These are phyloP conservation scores for Leguminivora glycinivorella DNA, from an alignment of 1,140 invertebrate genomes.

Conservation along the genomic window DNA sequence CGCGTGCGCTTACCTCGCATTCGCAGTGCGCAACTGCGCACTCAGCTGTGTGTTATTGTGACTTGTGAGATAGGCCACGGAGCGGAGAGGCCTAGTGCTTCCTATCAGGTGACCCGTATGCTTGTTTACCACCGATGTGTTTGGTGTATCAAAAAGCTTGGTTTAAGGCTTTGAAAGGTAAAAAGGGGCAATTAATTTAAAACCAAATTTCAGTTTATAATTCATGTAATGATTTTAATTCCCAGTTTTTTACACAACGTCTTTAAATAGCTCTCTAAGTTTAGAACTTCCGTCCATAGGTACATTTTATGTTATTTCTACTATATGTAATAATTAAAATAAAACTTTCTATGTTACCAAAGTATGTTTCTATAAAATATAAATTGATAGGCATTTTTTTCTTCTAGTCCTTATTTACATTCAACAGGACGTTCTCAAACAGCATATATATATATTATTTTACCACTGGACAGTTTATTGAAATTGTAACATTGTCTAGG, in stretches of 20 bases:
- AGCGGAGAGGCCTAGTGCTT: too few species aligned
- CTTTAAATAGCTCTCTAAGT: conserved; percentile 35
- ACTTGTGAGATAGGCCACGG: too few species aligned
- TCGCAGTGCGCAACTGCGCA: too few species aligned
- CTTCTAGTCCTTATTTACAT: conserved; percentile 14
- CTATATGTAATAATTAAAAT: conserved; percentile 38
- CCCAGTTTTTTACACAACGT: conserved; percentile 36
- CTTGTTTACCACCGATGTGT: too few species aligned
- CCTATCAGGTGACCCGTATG: too few species aligned
- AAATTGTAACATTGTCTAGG: conserved; percentile 10
- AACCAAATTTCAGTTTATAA: not conserved
- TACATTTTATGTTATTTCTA: conserved; percentile 39
- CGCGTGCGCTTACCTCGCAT: too few species aligned
- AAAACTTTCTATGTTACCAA: conserved; percentile 49
- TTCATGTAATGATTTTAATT: conserved; percentile 25
- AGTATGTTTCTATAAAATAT: conserved; percentile 63
- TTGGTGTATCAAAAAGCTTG: too few species aligned
- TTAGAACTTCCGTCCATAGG: conserved; percentile 44
- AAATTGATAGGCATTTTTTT: conserved; percentile 47
- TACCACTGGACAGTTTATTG: conserved; percentile 12
- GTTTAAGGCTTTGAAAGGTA: not conserved
- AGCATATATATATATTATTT: conserved; percentile 7
- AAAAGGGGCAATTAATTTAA: not conserved
- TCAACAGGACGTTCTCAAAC: not conserved
- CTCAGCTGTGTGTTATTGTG: too few species aligned